Percentiles rank a stretch among this genome's conserved stretches.
Conservation (phyloP, 2,888 invertebrate species). For the Hymenopus coronatus region DNA sequence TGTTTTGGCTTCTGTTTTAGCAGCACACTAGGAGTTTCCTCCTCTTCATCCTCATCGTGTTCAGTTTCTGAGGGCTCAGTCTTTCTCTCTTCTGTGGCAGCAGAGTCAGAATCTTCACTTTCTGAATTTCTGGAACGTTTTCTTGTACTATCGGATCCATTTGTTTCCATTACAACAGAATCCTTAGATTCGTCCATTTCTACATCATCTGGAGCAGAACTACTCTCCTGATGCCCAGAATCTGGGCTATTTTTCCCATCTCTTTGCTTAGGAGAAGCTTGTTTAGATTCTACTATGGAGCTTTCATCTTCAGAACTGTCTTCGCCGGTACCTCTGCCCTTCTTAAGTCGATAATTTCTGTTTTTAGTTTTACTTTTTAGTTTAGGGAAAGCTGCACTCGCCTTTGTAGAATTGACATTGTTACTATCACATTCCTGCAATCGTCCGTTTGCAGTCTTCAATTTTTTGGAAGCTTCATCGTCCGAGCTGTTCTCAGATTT, state of each 20-base stretch:
- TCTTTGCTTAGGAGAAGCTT: constrained; percentile 4
- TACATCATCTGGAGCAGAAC: constrained; percentile 23
- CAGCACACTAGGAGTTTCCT: constrained; percentile 48
- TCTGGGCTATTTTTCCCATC: constrained; percentile 19
- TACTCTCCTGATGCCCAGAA: constrained; percentile 14
- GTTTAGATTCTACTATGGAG: constrained; percentile 3
- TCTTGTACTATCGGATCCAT: not conserved
- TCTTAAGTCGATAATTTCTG: constrained; percentile 41
- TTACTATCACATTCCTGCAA: constrained; percentile 2
- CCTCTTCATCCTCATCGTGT: constrained; percentile 32
- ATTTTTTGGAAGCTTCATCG: constrained; percentile 26
- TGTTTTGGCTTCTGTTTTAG: constrained; percentile 63
- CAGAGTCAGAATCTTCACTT: constrained; percentile 36
- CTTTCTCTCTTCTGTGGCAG: constrained; percentile 37
- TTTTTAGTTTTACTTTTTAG: constrained; percentile 40
- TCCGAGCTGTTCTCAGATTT: constrained; percentile 35
- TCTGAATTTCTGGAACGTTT: constrained; percentile 10
- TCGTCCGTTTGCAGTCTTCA: constrained; percentile 20
- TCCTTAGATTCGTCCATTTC: constrained; percentile 23
- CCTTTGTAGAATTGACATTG: constrained; percentile 23
- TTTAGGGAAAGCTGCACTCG: constrained; percentile 37
- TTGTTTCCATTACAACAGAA: not conserved
- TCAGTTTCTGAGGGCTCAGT: constrained; percentile 24
- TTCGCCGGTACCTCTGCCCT: constrained; percentile 31
- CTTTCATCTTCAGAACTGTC: constrained; percentile 29